Evolutionary conservation across 1,140 invertebrate species (phyloP).

Genomic region (Papilio dardanus): DNA sequence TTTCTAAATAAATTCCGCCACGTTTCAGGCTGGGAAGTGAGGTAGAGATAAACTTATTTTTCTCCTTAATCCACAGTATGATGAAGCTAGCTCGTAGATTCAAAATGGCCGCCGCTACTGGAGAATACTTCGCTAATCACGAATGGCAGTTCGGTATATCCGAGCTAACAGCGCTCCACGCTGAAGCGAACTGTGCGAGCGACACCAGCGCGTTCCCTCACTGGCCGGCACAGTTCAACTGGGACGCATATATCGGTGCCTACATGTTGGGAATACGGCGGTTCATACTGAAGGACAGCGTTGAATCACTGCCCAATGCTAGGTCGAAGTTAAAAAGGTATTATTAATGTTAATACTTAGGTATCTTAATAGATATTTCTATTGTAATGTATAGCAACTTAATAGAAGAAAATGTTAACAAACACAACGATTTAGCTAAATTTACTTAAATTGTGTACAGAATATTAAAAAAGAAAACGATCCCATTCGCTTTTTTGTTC

Average conservation of each 20-base stretch:
- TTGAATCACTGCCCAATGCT: slow-evolving; percentile 85
- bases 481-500: too few species aligned
- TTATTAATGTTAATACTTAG: neutral
- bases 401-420: too few species aligned
- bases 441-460: too few species aligned
- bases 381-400: too few species aligned
- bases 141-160: slow-evolving; percentile 93
- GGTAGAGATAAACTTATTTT: too few species aligned
- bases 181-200: slow-evolving; percentile 82
- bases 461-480: too few species aligned
- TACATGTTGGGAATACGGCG: slow-evolving; percentile 92
- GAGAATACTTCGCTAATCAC: slow-evolving; percentile 94
- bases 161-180: slow-evolving; percentile 87
- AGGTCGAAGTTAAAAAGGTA: slow-evolving; percentile 87
- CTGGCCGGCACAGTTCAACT: slow-evolving; percentile 63
- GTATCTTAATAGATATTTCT: too few species aligned
- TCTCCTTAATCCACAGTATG: slow-evolving; percentile 84
- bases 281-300: slow-evolving; percentile 90
- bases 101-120: slow-evolving; percentile 88
- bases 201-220: slow-evolving; percentile 84
- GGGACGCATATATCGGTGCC: slow-evolving; percentile 79
- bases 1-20: too few species aligned
- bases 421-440: too few species aligned
- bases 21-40: too few species aligned
- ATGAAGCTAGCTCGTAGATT: slow-evolving; percentile 92